Conservation (phyloP, 2,113 vertebrate species). For the Fulmarus glacialis region DNA sequence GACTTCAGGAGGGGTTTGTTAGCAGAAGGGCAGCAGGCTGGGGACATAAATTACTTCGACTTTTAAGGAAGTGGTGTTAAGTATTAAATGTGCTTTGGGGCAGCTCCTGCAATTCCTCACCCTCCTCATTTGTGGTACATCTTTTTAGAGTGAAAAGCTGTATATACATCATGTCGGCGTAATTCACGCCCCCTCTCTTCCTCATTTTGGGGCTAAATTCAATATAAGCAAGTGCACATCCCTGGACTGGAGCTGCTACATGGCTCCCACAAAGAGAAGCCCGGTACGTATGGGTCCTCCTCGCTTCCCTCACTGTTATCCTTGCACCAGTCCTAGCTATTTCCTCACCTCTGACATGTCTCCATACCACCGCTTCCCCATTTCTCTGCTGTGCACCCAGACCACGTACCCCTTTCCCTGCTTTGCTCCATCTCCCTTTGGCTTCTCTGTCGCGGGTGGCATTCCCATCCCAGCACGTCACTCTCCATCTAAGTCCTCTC, state of each 20-base stretch:
- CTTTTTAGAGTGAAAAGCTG: neutral
- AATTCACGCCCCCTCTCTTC: neutral
- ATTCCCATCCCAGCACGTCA: neutral
- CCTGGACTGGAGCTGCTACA: neutral
- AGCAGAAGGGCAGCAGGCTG: neutral
- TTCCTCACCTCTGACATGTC: neutral
- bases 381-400: neutral
- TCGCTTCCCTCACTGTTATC: neutral
- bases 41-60: neutral
- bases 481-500: neutral
- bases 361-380: neutral
- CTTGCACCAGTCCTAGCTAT: neutral
- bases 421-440: neutral
- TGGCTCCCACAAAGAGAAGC: neutral
- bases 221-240: neutral
- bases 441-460: neutral
- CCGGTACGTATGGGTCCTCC: neutral
- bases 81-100: conserved; percentile 16
- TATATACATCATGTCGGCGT: neutral
- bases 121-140: neutral
- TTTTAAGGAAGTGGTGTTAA: neutral
- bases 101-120: neutral
- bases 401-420: neutral
- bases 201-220: neutral
- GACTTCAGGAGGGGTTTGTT: neutral